Evolutionary conservation across 53 echinoderm and acorn worm genomes (phyloP).

Genomic region (Paracentrotus lividus): DNA sequence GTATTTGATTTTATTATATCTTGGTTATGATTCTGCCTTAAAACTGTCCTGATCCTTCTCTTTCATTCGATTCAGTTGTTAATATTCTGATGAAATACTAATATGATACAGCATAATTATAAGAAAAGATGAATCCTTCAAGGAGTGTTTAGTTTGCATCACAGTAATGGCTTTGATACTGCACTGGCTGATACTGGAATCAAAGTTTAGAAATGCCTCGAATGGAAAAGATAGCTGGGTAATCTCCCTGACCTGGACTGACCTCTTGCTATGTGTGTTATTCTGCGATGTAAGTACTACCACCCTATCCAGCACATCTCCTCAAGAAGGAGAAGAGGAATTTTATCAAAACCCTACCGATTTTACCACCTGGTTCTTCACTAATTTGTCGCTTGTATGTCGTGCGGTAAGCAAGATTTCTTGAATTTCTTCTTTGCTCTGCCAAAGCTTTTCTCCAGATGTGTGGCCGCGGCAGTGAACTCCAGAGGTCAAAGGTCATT

Average conservation of each 20-base stretch:
- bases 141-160: no score
- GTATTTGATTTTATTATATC: not conserved
- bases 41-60: not conserved
- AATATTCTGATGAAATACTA: not conserved
- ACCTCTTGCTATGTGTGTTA: conserved; percentile 47
- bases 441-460: conserved; percentile 59
- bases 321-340: conserved; percentile 34
- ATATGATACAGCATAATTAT: no score
- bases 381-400: conserved; percentile 64
- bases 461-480: conserved; percentile 69
- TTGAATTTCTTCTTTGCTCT: conserved; percentile 46
- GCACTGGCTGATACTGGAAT: not conserved
- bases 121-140: no score
- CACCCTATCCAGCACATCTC: not conserved
- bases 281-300: conserved; percentile 53
- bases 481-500: conserved; percentile 28
- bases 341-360: conserved; percentile 40
- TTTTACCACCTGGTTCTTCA: conserved; percentile 56
- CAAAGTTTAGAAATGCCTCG: not conserved
- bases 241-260: conserved; percentile 23
- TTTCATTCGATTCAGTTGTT: not conserved
- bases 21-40: not conserved
- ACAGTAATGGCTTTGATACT: not conserved
- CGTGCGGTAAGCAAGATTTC: conserved; percentile 70
- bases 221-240: conserved; percentile 21